Conservation (phyloP, 1,140 invertebrate species). For the Drosophila orena region DNA sequence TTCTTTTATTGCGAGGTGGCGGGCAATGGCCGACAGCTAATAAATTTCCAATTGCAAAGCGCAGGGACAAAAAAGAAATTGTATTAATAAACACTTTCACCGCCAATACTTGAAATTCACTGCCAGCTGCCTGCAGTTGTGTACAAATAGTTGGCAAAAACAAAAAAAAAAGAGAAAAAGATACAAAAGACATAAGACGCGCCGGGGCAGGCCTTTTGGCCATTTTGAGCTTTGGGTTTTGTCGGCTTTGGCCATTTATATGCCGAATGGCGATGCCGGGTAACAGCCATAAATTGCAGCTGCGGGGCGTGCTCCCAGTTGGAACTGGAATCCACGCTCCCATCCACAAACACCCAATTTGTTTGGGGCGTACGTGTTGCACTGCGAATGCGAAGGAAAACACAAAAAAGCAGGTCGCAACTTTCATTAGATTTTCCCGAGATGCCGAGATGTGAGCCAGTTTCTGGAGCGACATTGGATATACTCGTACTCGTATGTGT, state of each 20-base stretch:
- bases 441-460: slow-evolving; percentile 18
- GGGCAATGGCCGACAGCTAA: slow-evolving; percentile 39
- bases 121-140: slow-evolving; percentile 58
- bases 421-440: slow-evolving; percentile 78
- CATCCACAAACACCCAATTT: slow-evolving; percentile 39
- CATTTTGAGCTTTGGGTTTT: slow-evolving; percentile 53
- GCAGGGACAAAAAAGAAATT: slow-evolving; percentile 64
- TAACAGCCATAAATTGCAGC: slow-evolving; percentile 61
- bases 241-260: slow-evolving; percentile 58
- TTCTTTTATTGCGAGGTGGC: background rate
- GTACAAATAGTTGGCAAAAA: slow-evolving; percentile 55
- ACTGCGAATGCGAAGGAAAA: slow-evolving; percentile 54
- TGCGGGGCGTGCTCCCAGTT: slow-evolving; percentile 54
- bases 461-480: slow-evolving; percentile 71
- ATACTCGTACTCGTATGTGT: slow-evolving; percentile 2
- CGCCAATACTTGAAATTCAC: slow-evolving; percentile 69
- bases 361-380: slow-evolving; percentile 56
- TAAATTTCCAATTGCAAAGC: slow-evolving; percentile 47
- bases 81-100: slow-evolving; percentile 79
- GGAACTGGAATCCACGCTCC: slow-evolving; percentile 19
- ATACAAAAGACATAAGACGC: slow-evolving; percentile 3
- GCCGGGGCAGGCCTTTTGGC: slow-evolving; percentile 47
- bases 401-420: slow-evolving; percentile 73
- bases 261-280: slow-evolving; percentile 36
- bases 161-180: background rate